These are phyloP conservation scores for Hyperoplus immaculatus DNA, from an alignment of 2,797 vertebrate genomes.

Conservation along the genomic window DNA sequence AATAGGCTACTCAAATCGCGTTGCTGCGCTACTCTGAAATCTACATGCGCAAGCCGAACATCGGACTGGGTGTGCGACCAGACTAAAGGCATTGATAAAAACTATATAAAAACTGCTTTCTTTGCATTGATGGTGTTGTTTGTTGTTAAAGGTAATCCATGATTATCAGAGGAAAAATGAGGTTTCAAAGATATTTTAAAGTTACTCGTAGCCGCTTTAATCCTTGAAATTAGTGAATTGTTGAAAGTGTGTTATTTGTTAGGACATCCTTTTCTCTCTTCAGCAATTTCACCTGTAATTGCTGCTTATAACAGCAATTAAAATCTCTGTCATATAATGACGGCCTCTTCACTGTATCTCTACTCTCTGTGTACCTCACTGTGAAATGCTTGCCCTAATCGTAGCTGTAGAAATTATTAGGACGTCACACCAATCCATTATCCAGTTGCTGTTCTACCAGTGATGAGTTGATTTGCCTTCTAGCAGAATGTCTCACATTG, in stretches of 20 bases:
- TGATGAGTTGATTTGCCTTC: constrained; percentile 42
- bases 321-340: constrained; percentile 6
- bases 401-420: constrained; percentile 22
- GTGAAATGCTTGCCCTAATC: constrained; percentile 58
- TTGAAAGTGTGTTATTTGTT: not conserved
- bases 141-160: no score
- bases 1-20: no score
- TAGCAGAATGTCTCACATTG: constrained; percentile 33
- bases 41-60: no score
- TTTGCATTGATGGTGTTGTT: no score
- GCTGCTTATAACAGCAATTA: not conserved
- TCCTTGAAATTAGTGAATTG: not conserved
- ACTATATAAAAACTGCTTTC: no score
- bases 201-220: no score
- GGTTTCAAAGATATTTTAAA: no score
- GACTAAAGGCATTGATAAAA: no score
- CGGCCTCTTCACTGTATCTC: not conserved
- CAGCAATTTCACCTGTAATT: not conserved
- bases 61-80: no score
- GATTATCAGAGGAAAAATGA: no score
- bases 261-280: not conserved
- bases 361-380: constrained; percentile 1
- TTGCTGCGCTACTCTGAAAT: no score
- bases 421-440: constrained; percentile 21
- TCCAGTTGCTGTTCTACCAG: constrained; percentile 22